Conservation (phyloP, 2,797 vertebrate genomes). For the Chrysocyon brachyurus region DNA sequence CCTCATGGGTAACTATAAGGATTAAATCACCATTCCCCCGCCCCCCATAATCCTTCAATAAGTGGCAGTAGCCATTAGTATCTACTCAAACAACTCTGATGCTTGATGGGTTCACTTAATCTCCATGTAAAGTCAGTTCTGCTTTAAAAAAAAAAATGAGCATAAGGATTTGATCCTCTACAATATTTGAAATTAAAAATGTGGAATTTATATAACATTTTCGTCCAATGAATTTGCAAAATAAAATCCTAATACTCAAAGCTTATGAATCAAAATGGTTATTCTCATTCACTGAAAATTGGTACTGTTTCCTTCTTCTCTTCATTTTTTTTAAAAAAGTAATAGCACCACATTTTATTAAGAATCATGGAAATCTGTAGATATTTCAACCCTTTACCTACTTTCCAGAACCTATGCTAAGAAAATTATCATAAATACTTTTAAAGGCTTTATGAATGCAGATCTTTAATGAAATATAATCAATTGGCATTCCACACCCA, state of each 20-base stretch:
- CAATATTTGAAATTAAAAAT: slow-evolving; percentile 39
- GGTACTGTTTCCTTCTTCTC: background rate
- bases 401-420: background rate
- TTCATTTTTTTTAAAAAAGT: background rate
- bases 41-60: background rate
- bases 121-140: background rate
- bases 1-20: background rate
- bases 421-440: background rate
- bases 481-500: background rate
- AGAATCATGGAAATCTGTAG: background rate
- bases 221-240: background rate
- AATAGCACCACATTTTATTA: background rate
- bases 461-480: background rate
- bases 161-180: background rate
- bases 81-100: background rate
- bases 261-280: background rate
- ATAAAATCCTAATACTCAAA: slow-evolving; percentile 27
- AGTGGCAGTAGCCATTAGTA: background rate
- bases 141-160: background rate
- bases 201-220: background rate
- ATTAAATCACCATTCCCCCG: background rate
- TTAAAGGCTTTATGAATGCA: background rate
- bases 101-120: background rate
- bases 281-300: background rate
- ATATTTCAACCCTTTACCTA: background rate